phyloP scores from a whole-genome alignment of 1,140 invertebrate species.

The Luehdorfia chinensis region DNA sequence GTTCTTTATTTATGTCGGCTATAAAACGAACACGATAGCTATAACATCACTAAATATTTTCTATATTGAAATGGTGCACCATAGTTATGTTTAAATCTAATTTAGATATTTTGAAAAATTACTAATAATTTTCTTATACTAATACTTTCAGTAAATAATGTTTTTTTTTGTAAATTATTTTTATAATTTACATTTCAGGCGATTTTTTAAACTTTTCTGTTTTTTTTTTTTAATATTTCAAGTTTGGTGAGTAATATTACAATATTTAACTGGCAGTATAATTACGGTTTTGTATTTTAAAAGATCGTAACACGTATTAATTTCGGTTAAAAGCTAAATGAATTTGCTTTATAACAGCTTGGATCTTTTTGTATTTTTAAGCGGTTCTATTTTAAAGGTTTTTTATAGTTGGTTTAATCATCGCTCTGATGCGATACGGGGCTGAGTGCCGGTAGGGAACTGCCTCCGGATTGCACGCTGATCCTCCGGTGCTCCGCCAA shows the following conservation, averaged over 20 bases:
- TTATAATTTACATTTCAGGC: neutral
- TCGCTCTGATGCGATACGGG: slow-evolving; percentile 73
- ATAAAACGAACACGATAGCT: slow-evolving; percentile 27
- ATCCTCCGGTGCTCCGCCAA: slow-evolving; percentile 78
- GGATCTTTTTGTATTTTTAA: slow-evolving; percentile 25
- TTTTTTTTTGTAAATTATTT: slow-evolving; percentile 27
- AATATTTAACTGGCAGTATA: neutral
- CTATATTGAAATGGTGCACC: slow-evolving; percentile 60
- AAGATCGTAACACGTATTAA: no score
- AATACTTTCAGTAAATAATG: slow-evolving; percentile 47
- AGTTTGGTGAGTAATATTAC: neutral
- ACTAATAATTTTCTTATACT: slow-evolving; percentile 51
- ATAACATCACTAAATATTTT: slow-evolving; percentile 31
- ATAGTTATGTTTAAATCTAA: slow-evolving; percentile 56
- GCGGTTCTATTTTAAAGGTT: slow-evolving; percentile 23
- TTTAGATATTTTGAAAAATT: slow-evolving; percentile 51
- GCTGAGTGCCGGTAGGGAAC: slow-evolving; percentile 72
- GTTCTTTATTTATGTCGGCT: slow-evolving; percentile 35
- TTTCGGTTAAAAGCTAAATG: no score
- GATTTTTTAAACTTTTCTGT: slow-evolving; percentile 7
- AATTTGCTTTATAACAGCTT: no score
- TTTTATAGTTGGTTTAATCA: slow-evolving; percentile 51
- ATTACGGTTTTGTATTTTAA: no score
- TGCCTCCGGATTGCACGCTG: slow-evolving; percentile 75
- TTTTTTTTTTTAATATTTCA: slow-evolving; percentile 14